These are phyloP conservation scores for Papilio dardanus DNA, from an alignment of 1,140 invertebrate genomes.

Conservation along the genomic window DNA sequence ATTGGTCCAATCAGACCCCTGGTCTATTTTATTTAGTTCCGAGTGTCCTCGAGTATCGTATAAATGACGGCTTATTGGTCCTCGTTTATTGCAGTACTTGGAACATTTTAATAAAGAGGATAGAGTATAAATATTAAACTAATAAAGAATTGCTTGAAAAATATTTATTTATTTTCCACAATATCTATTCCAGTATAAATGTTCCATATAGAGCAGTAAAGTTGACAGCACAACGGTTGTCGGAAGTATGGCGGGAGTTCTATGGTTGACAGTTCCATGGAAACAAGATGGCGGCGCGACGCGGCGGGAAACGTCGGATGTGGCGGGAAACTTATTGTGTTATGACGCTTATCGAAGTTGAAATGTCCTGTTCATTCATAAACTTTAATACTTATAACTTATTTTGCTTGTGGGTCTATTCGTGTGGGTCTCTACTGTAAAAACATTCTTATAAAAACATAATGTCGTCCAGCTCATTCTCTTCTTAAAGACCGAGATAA, in stretches of 20 bases:
- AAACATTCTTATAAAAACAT: neutral
- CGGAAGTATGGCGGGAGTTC: neutral
- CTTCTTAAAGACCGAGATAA: neutral
- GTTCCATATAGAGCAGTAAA: neutral
- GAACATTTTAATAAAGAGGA: too few species aligned
- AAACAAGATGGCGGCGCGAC: conserved; percentile 27
- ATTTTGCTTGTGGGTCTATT: neutral
- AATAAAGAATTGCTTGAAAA: neutral
- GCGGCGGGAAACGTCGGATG: conserved; percentile 7
- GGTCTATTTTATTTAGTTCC: too few species aligned
- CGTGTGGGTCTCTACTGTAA: neutral
- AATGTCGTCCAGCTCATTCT: neutral
- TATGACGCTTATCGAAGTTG: conserved; percentile 1
- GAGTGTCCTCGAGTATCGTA: too few species aligned
- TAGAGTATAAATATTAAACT: neutral
- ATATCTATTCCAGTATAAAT: neutral
- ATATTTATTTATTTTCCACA: neutral
- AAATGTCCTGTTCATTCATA: conserved; percentile 1
- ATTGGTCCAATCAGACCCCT: too few species aligned
- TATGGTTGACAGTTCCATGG: neutral
- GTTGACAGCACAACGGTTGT: neutral
- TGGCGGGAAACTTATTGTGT: conserved; percentile 15
- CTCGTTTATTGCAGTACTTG: too few species aligned
- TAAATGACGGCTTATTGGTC: too few species aligned
- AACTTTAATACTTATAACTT: conserved; percentile 4